phyloP scores from a whole-genome alignment of 2,888 invertebrate species.

The Aspidiotus rigidus region DNA sequence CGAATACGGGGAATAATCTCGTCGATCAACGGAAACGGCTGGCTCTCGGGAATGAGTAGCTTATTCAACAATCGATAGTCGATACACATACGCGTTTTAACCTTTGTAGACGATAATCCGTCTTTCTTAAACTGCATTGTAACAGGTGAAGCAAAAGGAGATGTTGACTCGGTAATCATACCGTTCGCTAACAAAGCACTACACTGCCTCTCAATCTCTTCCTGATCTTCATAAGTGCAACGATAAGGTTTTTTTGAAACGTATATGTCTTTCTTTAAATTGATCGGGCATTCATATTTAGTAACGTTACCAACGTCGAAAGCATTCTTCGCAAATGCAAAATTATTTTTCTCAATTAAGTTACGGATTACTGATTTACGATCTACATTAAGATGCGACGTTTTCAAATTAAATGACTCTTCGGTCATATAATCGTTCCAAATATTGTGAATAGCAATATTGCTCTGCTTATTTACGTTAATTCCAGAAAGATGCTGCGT shows the following conservation, averaged over 20 bases:
- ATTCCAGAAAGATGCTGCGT: background rate
- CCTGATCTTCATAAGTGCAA: slow-evolving; percentile 20
- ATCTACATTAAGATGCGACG: background rate
- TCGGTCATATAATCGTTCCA: slow-evolving; percentile 4
- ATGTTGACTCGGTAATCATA: slow-evolving; percentile 22
- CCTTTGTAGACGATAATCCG: slow-evolving; percentile 7
- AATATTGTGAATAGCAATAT: background rate
- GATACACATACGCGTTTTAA: slow-evolving; percentile 15
- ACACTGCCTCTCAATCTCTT: slow-evolving; percentile 26
- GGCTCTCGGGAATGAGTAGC: slow-evolving; percentile 15
- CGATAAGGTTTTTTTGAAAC: slow-evolving; percentile 28
- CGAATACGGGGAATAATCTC: slow-evolving; percentile 33
- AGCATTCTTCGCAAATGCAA: background rate
- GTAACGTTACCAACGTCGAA: slow-evolving; percentile 4
- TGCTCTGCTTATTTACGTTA: too few relatives aligned
- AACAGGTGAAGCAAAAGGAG: slow-evolving; percentile 28
- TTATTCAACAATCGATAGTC: slow-evolving; percentile 27
- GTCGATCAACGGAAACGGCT: slow-evolving; percentile 21
- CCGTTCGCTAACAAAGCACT: slow-evolving; percentile 13
- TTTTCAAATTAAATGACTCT: background rate
- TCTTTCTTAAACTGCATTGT: slow-evolving; percentile 22
- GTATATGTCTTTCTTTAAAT: background rate
- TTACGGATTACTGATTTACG: background rate
- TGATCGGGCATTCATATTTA: slow-evolving; percentile 2
- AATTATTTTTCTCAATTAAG: slow-evolving; percentile 2